Evolutionary conservation across 1,140 invertebrate species (phyloP), one percentile per base, ranked within the genome.

Genomic region (Medauroidea extradentata): DNA sequence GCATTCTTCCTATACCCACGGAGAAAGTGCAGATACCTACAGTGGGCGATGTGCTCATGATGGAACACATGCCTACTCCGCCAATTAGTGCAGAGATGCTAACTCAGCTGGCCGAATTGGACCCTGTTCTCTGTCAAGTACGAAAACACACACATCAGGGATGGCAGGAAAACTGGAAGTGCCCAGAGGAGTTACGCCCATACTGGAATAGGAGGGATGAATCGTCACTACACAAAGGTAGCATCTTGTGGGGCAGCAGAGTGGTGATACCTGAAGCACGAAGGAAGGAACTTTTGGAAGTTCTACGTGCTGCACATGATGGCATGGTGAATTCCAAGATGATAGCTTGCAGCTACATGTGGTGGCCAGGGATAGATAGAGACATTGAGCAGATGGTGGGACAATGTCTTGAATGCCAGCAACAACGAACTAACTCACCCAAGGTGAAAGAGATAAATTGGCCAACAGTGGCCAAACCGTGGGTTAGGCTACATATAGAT

Each of bases 301-400:
- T 67, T 50, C 53, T 75, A 9, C 70, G 75, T 66, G 34, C 52
- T 13, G 63, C 48, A 14, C 73, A 76, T 53, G 56, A 65, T n/a
- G 74, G 72, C 8, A 68, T 74, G 9, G 64, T 67, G 5, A 61
- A 62, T 38, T 75, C 73, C 67, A 79, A 78, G 61, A 48, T 62
- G 0, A 41, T 73, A 3, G 75, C 73, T 11, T 16, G 70, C 23
- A 61, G 49, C 21, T 65, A 71, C 53, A 59, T 73, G 19, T 76
- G 69, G 67, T 77, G 69, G 69, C 69, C 68, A 19, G 59, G 63
- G 7, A 66, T 77, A 0, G 69, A 77, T 58, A 21, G 42, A 4
- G 66, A 72, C 1, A 71, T 77, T 24, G 52, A 66, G 38, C 38
- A 13, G 18, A 52, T 44, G 44, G 51, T 52, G 3, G 42, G 46